These are phyloP conservation scores for Anisognathus igniventris DNA, from an alignment of 2,797 vertebrate species.

Conservation along the genomic window DNA sequence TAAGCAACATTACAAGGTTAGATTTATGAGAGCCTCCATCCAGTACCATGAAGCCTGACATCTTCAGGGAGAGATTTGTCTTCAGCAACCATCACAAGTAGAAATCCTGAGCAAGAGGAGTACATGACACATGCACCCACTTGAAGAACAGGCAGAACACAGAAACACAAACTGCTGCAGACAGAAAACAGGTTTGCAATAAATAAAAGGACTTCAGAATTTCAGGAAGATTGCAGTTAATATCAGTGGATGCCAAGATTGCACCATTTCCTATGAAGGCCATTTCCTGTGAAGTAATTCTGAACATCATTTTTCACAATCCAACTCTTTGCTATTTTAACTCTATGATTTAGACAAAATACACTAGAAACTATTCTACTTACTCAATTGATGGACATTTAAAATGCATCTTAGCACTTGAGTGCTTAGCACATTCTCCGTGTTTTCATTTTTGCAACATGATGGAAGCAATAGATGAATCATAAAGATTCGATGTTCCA, in stretches of 20 bases:
- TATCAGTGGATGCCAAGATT: not conserved
- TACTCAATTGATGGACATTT: not conserved
- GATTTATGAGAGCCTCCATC: not conserved
- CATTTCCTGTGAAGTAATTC: not conserved
- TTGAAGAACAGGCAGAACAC: not conserved
- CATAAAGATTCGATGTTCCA: not conserved
- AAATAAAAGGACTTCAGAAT: not conserved
- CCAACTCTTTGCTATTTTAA: not conserved
- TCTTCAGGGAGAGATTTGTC: not conserved
- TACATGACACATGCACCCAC: not conserved
- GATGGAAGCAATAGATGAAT: not conserved
- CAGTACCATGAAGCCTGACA: not conserved
- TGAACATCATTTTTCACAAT: not conserved
- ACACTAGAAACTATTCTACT: not conserved
- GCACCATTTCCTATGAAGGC: not conserved
- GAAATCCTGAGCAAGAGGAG: not conserved
- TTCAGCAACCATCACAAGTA: not conserved
- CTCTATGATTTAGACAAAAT: not conserved
- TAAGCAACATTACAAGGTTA: not conserved
- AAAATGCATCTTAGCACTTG: not conserved
- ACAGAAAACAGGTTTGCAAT: not conserved
- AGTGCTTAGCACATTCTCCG: not conserved
- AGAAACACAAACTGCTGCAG: not conserved
- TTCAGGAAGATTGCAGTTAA: not conserved
- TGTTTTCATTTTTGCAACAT: not conserved